Evolutionary conservation across 1,140 invertebrate species (phyloP).

Genomic region (Drosophila kanapiae): DNA sequence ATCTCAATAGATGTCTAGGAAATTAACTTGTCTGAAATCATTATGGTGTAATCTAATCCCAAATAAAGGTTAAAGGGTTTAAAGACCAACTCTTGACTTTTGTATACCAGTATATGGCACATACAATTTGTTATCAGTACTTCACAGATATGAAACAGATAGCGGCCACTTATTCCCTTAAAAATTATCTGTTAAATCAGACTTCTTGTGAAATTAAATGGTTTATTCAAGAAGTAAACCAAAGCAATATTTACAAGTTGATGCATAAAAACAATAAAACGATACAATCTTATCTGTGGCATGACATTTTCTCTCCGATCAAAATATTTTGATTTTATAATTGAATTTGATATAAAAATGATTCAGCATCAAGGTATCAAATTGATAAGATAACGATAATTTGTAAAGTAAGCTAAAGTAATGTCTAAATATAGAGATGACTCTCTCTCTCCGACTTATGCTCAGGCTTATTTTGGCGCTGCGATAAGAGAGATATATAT

Average conservation of each 20-base stretch:
- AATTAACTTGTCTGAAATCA: too few relatives aligned
- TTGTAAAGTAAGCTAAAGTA: slow-evolving; percentile 10
- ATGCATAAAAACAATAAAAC: neutral
- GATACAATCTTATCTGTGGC: neutral
- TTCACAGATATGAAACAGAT: neutral
- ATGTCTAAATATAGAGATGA: slow-evolving; percentile 25
- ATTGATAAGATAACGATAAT: slow-evolving; percentile 27
- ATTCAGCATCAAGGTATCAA: slow-evolving; percentile 13
- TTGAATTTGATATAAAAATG: neutral
- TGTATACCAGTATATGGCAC: neutral
- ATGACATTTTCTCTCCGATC: neutral
- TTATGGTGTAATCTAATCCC: neutral
- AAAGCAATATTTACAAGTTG: neutral
- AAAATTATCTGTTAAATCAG: neutral
- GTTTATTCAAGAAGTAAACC: neutral
- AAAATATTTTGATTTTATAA: slow-evolving; percentile 1
- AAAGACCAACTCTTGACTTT: neutral
- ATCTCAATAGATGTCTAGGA: neutral
- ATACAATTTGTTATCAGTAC: neutral
- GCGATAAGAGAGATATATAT: slow-evolving; percentile 25
- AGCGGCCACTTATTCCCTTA: neutral
- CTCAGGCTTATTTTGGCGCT: neutral
- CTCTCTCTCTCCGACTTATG: slow-evolving; percentile 11
- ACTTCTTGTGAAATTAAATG: neutral
- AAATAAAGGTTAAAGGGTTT: neutral